Evolutionary conservation across 2,888 invertebrate genomes (phyloP).

Genomic region (Helicoverpa assulta): DNA sequence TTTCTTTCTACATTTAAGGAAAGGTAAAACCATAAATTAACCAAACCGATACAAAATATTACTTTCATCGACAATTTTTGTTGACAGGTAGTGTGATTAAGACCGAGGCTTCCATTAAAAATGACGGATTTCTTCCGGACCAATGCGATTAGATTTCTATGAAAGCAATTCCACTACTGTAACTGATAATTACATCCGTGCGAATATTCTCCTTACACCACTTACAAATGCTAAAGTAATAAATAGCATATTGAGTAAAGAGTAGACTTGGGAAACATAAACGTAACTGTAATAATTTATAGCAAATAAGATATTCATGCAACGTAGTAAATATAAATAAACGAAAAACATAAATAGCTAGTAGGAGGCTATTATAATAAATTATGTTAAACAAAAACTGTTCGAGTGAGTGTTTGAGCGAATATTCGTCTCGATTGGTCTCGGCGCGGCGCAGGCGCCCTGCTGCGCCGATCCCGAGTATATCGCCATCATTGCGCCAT

Average conservation of each 20-base stretch:
- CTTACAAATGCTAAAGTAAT: slow-evolving; percentile 2
- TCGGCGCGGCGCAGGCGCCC: slow-evolving; percentile 70
- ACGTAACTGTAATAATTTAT: slow-evolving; percentile 32
- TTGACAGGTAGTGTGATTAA: slow-evolving; percentile 47
- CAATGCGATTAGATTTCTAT: slow-evolving; percentile 51
- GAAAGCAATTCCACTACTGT: slow-evolving; percentile 30
- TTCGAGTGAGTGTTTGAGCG: slow-evolving; percentile 65
- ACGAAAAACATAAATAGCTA: slow-evolving; percentile 58
- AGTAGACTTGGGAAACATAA: slow-evolving; percentile 18
- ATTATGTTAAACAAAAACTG: slow-evolving; percentile 71
- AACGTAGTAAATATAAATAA: slow-evolving; percentile 52
- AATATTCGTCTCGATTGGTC: slow-evolving; percentile 69
- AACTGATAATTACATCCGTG: slow-evolving; percentile 19
- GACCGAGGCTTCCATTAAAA: slow-evolving; percentile 50
- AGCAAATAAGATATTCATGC: slow-evolving; percentile 47
- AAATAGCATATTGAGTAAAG: slow-evolving; percentile 10
- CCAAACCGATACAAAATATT: slow-evolving; percentile 38
- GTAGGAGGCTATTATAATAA: slow-evolving; percentile 68
- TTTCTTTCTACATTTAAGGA: slow-evolving; percentile 33
- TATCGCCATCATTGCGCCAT: slow-evolving; percentile 82
- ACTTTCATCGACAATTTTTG: slow-evolving; percentile 50
- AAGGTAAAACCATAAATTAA: slow-evolving; percentile 38
- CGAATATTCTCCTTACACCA: not conserved
- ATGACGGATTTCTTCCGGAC: slow-evolving; percentile 65
- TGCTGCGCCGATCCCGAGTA: slow-evolving; percentile 80